Percentiles rank a stretch among this genome's conserved stretches.
Evolutionary conservation across 2,888 invertebrate species (phyloP).

Genomic region (Macropis europaea): DNA sequence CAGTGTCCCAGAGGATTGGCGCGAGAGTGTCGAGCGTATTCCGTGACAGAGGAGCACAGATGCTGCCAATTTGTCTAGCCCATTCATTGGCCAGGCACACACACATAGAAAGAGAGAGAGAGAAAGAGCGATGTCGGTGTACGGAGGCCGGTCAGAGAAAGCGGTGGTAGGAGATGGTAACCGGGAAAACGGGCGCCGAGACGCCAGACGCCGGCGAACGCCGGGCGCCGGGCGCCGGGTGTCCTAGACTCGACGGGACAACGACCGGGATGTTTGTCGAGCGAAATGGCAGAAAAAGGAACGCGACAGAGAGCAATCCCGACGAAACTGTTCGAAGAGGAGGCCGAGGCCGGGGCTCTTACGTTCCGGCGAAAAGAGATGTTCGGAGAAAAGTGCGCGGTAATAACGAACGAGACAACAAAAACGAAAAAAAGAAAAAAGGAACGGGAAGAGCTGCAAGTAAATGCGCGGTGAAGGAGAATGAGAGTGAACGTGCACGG

Average conservation of each 20-base stretch:
- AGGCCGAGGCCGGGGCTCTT: background rate
- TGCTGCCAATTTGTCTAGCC: slow-evolving; percentile 48
- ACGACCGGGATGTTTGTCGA: slow-evolving; percentile 69
- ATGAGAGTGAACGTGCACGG: background rate
- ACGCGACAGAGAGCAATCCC: slow-evolving; percentile 2
- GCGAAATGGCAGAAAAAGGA: slow-evolving; percentile 43
- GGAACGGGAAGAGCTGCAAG: background rate
- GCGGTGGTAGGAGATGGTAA: background rate
- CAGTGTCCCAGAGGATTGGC: background rate
- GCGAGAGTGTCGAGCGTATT: background rate
- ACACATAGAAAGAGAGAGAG: too few species aligned
- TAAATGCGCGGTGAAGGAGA: slow-evolving; percentile 16
- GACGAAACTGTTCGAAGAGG: slow-evolving; percentile 24
- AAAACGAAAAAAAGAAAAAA: background rate
- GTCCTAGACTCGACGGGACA: slow-evolving; percentile 73
- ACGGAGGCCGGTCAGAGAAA: background rate
- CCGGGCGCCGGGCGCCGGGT: slow-evolving; percentile 72
- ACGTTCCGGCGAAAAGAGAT: background rate
- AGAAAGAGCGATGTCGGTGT: background rate
- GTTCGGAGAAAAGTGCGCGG: background rate
- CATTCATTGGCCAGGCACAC: slow-evolving; percentile 33
- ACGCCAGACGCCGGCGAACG: slow-evolving; percentile 68
- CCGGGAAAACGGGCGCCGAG: slow-evolving; percentile 57
- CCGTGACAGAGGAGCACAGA: background rate
- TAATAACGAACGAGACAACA: background rate